A percentile compares a stretch with the other conserved stretches of the same genome.
Conservation (phyloP, 1,140 invertebrate genomes). For the roundworm (Caenorhabditis elegans) region WBcel235 BX284606.5:4194001-4194500, state of each 20-base stretch:
- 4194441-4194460: not conserved
- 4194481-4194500: not conserved
- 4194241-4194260: not conserved
- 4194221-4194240: conserved; percentile 1
- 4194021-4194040: too few species aligned
- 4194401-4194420: conserved; percentile 10
- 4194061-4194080: not conserved
- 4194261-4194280: not conserved
- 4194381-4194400: not conserved
- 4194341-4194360: not conserved
- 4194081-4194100: conserved; percentile 10
- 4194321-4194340: not conserved
- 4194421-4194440: not conserved
- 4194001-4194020: too few species aligned
- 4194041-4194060: too few species aligned
- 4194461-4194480: not conserved
- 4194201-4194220: not conserved
- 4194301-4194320: not conserved
- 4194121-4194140: not conserved
- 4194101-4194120: conserved; percentile 19
- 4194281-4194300: conserved; percentile 4
- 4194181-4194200: not conserved
- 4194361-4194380: not conserved
- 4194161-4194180: conserved; percentile 15
- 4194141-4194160: not conserved